phyloP scores from a whole-genome alignment of 1,140 invertebrate species.

The Neuroterus valhalla region DNA sequence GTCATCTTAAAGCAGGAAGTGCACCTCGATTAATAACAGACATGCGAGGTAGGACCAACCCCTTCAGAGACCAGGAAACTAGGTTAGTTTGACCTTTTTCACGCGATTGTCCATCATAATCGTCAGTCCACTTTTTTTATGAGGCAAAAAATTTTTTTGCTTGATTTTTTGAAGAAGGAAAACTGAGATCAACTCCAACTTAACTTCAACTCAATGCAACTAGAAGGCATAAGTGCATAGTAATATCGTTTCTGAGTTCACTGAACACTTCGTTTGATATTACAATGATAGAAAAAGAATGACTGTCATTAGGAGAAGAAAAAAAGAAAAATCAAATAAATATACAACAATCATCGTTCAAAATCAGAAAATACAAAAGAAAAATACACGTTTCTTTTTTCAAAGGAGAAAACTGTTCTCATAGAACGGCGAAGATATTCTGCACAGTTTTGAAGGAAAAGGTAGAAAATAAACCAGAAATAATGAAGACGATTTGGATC shows the following conservation, averaged over 20 bases:
- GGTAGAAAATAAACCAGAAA: too few species aligned
- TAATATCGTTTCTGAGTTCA: background rate
- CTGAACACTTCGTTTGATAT: background rate
- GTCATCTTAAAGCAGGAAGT: conserved; percentile 9
- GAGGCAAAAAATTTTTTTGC: too few species aligned
- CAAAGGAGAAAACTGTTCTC: too few species aligned
- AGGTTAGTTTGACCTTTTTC: conserved; percentile 20
- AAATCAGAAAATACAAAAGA: too few species aligned
- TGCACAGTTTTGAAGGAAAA: too few species aligned
- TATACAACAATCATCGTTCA: background rate
- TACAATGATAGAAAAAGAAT: background rate
- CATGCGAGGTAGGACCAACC: conserved; percentile 11
- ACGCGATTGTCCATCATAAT: conserved; percentile 1
- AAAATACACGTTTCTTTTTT: too few species aligned
- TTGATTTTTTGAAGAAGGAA: background rate
- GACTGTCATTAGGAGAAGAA: background rate
- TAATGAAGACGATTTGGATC: too few species aligned
- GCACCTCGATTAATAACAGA: conserved; percentile 15
- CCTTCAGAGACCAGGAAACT: conserved; percentile 16
- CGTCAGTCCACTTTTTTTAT: background rate
- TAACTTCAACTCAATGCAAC: too few species aligned
- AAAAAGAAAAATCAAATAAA: background rate
- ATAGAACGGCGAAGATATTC: too few species aligned
- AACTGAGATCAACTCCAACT: conserved; percentile 6
- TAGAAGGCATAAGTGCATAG: too few species aligned